Evolutionary conservation across 1,140 invertebrate genomes (phyloP), one percentile per base, ranked within the genome.

Genomic region (Maniola jurtina): DNA sequence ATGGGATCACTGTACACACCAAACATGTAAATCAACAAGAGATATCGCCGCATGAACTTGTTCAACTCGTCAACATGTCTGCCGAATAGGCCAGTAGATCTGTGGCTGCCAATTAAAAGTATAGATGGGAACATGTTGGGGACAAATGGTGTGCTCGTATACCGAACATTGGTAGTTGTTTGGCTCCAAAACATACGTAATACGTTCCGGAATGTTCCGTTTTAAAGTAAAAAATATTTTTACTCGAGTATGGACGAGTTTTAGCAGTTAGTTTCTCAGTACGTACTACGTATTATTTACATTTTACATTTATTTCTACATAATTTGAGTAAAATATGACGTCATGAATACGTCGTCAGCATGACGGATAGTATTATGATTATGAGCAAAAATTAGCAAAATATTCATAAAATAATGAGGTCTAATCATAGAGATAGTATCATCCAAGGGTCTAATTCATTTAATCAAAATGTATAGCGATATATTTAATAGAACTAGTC

Each of bases 91-190:
- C 68, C 65, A 67, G 71, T 75, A 77, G 78, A 86, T 84, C 77
- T 82, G 83, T 77, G 61, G 68, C 68, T 74, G 73, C 77, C 85
- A 88, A 88, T 88, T 88, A 88, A 88, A 86, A 83, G 75, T 84
- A 85, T 80, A 77, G 80, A 84, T 83, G 79, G 81, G 70, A 77
- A 78, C 78, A 76, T 80, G 80, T 74, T 68, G 70, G 52, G 70
- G 68, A 84, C 76, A 76, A 81, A 84, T 82, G 35, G 58, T 50
- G n/a, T 25, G 52, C 13, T 52, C 15, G 56, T 65, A 25, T 11
- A 34, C 55, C 57, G 56, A 34, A 59, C 54, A 65, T 33, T 52
- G 56, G 45, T 40, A n/a, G 36, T 57, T 55, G 52, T 50, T 50
- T 50, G 14, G 5, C 25, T 50, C 48, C 48, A 4, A 50, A 50